Evolutionary conservation across 1,140 invertebrate species (phyloP), one percentile per base, ranked within the genome.

Genomic region (Procambarus virginalis): DNA sequence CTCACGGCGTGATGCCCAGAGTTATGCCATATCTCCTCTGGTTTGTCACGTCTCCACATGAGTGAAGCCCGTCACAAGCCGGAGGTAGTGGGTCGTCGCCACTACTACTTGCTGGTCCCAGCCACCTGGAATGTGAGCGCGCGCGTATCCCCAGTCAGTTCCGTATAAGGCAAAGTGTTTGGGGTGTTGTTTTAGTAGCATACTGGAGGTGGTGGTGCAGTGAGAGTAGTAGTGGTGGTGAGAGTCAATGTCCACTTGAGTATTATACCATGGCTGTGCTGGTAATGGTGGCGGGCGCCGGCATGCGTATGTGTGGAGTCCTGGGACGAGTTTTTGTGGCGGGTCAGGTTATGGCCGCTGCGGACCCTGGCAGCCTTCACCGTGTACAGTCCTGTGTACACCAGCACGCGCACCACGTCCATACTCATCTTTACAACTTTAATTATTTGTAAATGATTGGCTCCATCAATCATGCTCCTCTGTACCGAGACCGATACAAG

Each of bases 261-360:
- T 34, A 34, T 55, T 55, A 55, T 55, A 12, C 51, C 51, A 55
- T 9, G 10, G 68, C n/a, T 20, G n/a, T 73, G 68, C 68, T 73
- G 22, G 68, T 73, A 34, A 73, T 73, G n/a, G 46, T 73, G n/a
- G 46, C 49, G 34, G 12, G 5, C 49, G 20, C 17, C 20, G 49
- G 49, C n/a, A n/a, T 80, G 78, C 55, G 78, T 80, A 80, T 49
- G 34, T 58, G 51, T 51, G 46, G 46, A 9, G 49, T 22, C 78
- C 55, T 20, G 3, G 22, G 49, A 55, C 78, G 22, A 80, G 78
- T 80, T 80, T 80, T 80, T 80, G 78, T 80, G 49, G n/a, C n/a
- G 49, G 14, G 22, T 58, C 78, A 34, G 78, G 34, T 51, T 58
- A 22, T 14, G 78, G 49, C 78, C 78, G 78, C 78, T 20, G 78